Evolutionary conservation across 2,797 vertebrate species (phyloP).

Genomic region (Platyrinchus mystaceus): DNA sequence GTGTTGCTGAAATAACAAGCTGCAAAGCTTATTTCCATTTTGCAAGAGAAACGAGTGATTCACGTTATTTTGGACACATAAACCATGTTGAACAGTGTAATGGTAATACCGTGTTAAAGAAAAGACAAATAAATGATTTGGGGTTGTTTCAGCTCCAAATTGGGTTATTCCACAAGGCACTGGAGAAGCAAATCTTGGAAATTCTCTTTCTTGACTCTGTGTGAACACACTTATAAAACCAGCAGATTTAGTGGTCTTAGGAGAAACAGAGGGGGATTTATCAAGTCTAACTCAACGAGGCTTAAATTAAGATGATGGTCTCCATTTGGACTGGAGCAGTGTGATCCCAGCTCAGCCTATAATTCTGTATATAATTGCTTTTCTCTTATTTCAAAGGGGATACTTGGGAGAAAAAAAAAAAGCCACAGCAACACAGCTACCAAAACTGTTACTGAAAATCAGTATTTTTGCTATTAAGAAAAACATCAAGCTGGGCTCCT

Average conservation of each 20-base stretch:
- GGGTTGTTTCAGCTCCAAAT: neutral
- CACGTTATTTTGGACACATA: neutral
- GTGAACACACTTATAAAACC: neutral
- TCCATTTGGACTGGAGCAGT: neutral
- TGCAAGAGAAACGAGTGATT: neutral
- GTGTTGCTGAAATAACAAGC: neutral
- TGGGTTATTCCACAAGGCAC: neutral
- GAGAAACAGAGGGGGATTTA: neutral
- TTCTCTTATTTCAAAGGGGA: neutral
- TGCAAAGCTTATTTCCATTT: neutral
- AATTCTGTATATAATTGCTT: neutral
- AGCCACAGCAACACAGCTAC: no score
- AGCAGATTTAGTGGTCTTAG: neutral
- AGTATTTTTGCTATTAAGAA: neutral
- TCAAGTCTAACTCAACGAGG: neutral
- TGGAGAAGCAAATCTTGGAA: neutral
- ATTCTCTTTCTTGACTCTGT: neutral
- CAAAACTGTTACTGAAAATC: neutral
- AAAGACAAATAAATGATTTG: neutral
- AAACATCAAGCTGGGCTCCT: neutral
- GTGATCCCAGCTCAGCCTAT: neutral
- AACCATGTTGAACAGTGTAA: rapidly evolving
- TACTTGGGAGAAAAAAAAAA: neutral
- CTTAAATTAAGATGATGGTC: neutral
- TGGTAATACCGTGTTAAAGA: neutral